Conservation (phyloP, 2,888 invertebrate genomes). For the Acleris sparsana region DNA sequence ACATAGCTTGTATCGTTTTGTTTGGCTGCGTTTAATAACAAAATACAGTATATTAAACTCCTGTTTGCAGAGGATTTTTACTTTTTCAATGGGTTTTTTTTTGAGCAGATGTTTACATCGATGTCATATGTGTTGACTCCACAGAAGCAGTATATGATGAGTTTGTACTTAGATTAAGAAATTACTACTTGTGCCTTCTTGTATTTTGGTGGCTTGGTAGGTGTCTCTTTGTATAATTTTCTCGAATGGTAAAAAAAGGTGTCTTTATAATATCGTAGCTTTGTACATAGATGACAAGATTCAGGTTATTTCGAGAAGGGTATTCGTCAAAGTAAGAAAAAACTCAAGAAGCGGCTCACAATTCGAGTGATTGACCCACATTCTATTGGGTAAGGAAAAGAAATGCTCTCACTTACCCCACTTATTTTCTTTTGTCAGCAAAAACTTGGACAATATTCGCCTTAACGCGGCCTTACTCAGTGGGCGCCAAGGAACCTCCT, state of each 20-base stretch:
- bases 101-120: too few species aligned
- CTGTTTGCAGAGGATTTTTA: conserved; percentile 9
- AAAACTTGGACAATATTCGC: conserved; percentile 61
- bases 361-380: conserved; percentile 67
- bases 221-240: not conserved
- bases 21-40: conserved; percentile 40
- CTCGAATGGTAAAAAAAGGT: too few species aligned
- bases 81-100: not conserved
- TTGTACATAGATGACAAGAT: not conserved
- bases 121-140: too few species aligned
- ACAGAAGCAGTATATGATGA: too few species aligned
- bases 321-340: conserved; percentile 10
- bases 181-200: too few species aligned
- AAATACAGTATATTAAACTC: conserved; percentile 22
- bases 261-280: not conserved
- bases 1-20: conserved; percentile 54
- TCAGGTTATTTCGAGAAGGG: not conserved
- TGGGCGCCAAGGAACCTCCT: conserved; percentile 44
- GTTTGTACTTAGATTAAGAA: too few species aligned
- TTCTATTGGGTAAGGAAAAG: conserved; percentile 53
- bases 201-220: too few species aligned
- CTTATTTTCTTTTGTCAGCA: conserved; percentile 65
- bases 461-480: conserved; percentile 59
- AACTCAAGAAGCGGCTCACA: conserved; percentile 12
- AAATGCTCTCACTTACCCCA: conserved; percentile 44